Percentiles rank a stretch among this genome's conserved stretches.
phyloP scores from a whole-genome alignment of 2,113 vertebrate species.

The Xenus cinereus region DNA sequence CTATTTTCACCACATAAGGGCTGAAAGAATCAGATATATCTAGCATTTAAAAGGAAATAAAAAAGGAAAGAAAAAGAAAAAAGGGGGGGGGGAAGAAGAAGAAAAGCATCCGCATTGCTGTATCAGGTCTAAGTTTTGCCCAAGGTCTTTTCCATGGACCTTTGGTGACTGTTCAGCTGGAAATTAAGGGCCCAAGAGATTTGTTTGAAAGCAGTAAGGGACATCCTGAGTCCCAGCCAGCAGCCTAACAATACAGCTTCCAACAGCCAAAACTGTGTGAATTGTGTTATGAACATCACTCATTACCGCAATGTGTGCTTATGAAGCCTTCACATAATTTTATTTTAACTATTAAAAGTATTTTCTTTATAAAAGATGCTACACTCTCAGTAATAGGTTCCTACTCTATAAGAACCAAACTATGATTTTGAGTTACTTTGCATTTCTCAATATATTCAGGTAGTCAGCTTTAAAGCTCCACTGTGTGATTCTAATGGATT shows the following conservation, averaged over 20 bases:
- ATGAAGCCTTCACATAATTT: neutral
- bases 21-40: neutral
- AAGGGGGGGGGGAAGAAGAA: neutral
- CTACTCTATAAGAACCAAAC: neutral
- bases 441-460: neutral
- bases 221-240: slow-evolving; percentile 34
- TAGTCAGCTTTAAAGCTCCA: neutral
- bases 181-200: slow-evolving; percentile 28
- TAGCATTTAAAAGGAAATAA: neutral
- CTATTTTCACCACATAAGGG: neutral
- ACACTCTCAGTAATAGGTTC: neutral
- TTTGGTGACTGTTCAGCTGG: slow-evolving; percentile 19
- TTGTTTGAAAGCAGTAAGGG: slow-evolving; percentile 22
- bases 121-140: neutral
- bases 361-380: neutral
- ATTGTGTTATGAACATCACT: neutral
- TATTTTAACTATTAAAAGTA: neutral
- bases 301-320: neutral
- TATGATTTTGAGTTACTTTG: neutral
- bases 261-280: slow-evolving; percentile 2
- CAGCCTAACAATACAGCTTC: neutral
- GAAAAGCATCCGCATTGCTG: neutral
- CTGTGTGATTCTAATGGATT: neutral
- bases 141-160: slow-evolving; percentile 1
- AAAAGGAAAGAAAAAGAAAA: neutral